Base-by-base conservation (phyloP, 2,797 vertebrate species). In the Oryzias dopingdopingensis region DNA sequence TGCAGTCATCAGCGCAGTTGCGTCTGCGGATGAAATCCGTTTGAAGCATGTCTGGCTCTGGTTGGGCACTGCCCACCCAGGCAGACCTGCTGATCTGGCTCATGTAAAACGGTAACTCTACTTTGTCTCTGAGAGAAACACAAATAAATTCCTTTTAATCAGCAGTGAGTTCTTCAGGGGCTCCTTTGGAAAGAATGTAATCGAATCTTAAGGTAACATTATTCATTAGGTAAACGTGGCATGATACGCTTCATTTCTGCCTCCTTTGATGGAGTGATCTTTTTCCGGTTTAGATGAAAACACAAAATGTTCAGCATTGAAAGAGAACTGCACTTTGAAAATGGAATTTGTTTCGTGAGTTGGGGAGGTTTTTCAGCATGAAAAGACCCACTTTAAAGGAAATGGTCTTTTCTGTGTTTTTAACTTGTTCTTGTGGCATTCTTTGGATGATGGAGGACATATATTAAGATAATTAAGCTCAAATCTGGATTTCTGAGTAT, bases 61-160 rank as follows among this genome's bases (percentile, higher is more conserved):
- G 62, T 60, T 86, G 67, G 74, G 70, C 67, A 73, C 65, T 85
- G 83, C 78, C 78, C 85, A 88, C 82, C 79, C 86, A 83, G 70
- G 63, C 74, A 55, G 70, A 79, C 62, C 55, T 70, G 77, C 82
- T 70, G 78, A 82, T 85, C 79, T 82, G 81, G 74, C 74, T 84
- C 74, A 73, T 78, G 47, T 77, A 71, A 77, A 74, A 73, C 51
- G 74, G 50, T 74, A 20, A 64, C 58, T 80, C 71, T 57, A 65
- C 62, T 78, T 81, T 80, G 60, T 72, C 60, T 79, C 51, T 56
- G 23, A 23, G 15, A 79, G 72, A 81, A 88, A 86, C 68, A 75
- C 76, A 87, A 90, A 88, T 85, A 86, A 84, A 86, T 84, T 83
- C 52, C 57, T 76, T 88, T 86, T 89, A 87, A 90, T 89, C 86